Evolutionary conservation across 2,888 invertebrate genomes (phyloP).

Genomic region (Catocala sponsa): DNA sequence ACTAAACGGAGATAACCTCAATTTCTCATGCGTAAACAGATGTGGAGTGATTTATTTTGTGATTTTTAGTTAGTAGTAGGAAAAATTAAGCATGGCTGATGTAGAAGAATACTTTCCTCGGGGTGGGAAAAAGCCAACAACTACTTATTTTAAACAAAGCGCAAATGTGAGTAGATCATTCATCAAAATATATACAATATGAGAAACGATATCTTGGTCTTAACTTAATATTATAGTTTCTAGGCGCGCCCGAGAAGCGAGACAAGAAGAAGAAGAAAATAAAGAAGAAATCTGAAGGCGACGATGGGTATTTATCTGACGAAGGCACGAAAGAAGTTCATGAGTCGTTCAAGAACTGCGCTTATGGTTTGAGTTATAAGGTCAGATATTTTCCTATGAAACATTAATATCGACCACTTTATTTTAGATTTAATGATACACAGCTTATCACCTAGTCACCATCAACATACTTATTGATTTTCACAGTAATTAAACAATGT

Average conservation of each 20-base stretch:
- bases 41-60: slow-evolving; percentile 21
- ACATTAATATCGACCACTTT: no score
- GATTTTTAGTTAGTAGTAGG: slow-evolving; percentile 20
- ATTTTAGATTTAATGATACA: no score
- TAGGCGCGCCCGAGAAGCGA: slow-evolving; percentile 76
- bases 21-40: slow-evolving; percentile 56
- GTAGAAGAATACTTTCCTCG: slow-evolving; percentile 88
- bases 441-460: no score
- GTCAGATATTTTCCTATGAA: slow-evolving; percentile 46
- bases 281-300: slow-evolving; percentile 74
- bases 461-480: no score
- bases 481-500: no score
- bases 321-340: slow-evolving; percentile 68
- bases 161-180: slow-evolving; percentile 69
- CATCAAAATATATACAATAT: background rate
- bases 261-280: slow-evolving; percentile 76
- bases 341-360: slow-evolving; percentile 72
- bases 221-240: slow-evolving; percentile 62
- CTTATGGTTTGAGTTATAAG: slow-evolving; percentile 70
- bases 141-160: slow-evolving; percentile 78
- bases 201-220: background rate
- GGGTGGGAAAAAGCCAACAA: slow-evolving; percentile 84
- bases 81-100: slow-evolving; percentile 65
- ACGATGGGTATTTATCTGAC: slow-evolving; percentile 82
- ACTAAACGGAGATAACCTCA: slow-evolving; percentile 62